Base-by-base conservation (phyloP, 1,140 invertebrate genomes). In the Drosophila takahashii region DNA sequence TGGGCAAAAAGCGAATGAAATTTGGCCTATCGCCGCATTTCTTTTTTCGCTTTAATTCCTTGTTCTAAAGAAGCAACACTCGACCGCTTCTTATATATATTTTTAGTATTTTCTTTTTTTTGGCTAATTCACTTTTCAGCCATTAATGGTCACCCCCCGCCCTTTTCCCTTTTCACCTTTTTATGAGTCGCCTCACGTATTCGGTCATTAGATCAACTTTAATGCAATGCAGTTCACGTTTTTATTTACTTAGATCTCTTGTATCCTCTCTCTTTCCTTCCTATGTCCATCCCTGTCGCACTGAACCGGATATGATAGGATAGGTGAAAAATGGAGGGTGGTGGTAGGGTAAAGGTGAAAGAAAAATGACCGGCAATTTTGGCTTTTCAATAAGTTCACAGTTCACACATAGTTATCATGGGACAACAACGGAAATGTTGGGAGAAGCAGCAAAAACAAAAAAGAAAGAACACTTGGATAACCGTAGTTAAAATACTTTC, bases 181-280 rank as follows among this genome's bases (percentile, higher is more conserved):
- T 86, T 57, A 39, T 15, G 39, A 86, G 58, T 76, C 84, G 50
- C 39, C 75, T 67, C 83, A 87, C 84, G 83, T 87, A 76, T 57
- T 16, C 60, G 84, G 83, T 79, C 84, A 87, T 87, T 87, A 79
- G 84, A 87, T 87, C 83, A 83, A 87, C 84, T 89, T 77, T 76
- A 87, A 79, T 83, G 66, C 44, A 37, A 87, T 83, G 83, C 83
- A 79, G 76, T 74, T 66, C 79, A 87, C 83, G 83, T 87, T 77
- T 83, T 81, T 79, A 87, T 87, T 87, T 87, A 79, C 79, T 79
- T 72, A 76, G 74, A 87, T 71, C 52, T 83, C 39, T 22, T 59
- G 26, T n/a, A 6, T 10, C 53, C 42, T 41, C 47, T 29, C 29
- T 9, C 45, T 37, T 10, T 39, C 32, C 10, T 15, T 5, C 13